These are phyloP conservation scores for Vesta saturnalis DNA, from an alignment of 2,888 invertebrate species.

Conservation along the genomic window DNA sequence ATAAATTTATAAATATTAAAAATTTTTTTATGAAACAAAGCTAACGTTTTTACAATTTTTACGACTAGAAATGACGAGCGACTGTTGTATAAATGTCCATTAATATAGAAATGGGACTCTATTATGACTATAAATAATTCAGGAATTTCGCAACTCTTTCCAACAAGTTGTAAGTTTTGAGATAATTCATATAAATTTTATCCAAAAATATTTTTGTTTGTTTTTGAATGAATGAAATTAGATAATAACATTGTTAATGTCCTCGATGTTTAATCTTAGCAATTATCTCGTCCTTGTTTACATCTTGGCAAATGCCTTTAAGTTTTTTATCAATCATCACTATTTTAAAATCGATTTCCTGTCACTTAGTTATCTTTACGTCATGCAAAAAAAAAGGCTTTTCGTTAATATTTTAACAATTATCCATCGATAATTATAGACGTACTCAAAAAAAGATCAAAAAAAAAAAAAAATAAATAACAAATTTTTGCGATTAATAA, in stretches of 20 bases:
- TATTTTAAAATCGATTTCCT: constrained; percentile 10
- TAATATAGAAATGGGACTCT: no score
- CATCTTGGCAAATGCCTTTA: constrained; percentile 4
- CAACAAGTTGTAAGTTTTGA: background rate
- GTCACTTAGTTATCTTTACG: background rate
- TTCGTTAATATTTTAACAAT: background rate
- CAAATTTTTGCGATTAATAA: no score
- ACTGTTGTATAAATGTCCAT: no score
- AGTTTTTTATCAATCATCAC: constrained; percentile 4
- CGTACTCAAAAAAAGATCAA: no score
- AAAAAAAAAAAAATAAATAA: no score
- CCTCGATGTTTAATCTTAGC: constrained; percentile 8
- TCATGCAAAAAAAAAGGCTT: background rate
- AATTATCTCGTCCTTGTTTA: constrained; percentile 11
- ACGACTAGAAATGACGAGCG: no score
- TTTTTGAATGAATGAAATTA: background rate
- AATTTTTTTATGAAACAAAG: no score
- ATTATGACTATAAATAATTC: no score
- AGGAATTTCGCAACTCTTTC: background rate
- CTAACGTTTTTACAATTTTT: no score
- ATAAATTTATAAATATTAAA: no score
- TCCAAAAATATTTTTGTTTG: background rate
- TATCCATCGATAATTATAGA: background rate
- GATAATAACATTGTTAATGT: background rate
- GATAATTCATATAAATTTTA: background rate